phyloP scores from a whole-genome alignment of 2,113 vertebrate genomes.

The Chlamydotis undulata region DNA sequence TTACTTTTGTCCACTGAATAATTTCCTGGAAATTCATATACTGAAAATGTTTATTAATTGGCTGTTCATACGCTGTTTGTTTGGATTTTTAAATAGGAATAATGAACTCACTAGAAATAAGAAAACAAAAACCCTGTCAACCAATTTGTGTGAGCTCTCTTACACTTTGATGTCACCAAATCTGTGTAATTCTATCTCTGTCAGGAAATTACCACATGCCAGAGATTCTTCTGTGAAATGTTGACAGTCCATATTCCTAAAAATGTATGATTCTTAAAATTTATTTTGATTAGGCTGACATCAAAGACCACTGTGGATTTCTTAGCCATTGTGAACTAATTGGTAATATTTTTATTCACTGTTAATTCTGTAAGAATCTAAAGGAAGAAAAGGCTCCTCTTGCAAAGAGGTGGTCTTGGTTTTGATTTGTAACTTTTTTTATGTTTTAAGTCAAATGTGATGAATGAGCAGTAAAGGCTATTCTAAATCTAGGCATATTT shows the following conservation, averaged over 20 bases:
- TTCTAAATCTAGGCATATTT: neutral
- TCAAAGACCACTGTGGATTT: neutral
- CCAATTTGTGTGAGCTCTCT: neutral
- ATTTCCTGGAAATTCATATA: neutral
- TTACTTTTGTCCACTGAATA: neutral
- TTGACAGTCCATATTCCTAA: neutral
- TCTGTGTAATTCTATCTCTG: slow-evolving; percentile 42
- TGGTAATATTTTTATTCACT: neutral
- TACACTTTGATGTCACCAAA: slow-evolving; percentile 6
- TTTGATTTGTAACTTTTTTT: neutral
- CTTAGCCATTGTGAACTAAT: neutral
- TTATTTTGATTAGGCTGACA: slow-evolving; percentile 9
- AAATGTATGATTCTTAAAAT: neutral
- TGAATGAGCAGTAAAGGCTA: neutral
- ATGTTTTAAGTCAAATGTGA: neutral
- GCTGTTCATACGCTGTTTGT: neutral
- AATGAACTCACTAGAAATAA: slow-evolving; percentile 22
- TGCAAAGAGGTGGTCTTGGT: neutral
- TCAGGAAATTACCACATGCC: slow-evolving; percentile 50
- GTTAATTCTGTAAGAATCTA: neutral
- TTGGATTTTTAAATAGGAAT: slow-evolving; percentile 7
- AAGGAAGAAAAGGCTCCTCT: neutral
- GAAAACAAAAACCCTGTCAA: neutral
- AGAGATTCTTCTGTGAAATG: slow-evolving; percentile 33
- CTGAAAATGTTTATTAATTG: neutral